These are phyloP conservation scores for Chinchilla lanigera DNA, from an alignment of 2,113 vertebrate species.

Conservation along the genomic window DNA sequence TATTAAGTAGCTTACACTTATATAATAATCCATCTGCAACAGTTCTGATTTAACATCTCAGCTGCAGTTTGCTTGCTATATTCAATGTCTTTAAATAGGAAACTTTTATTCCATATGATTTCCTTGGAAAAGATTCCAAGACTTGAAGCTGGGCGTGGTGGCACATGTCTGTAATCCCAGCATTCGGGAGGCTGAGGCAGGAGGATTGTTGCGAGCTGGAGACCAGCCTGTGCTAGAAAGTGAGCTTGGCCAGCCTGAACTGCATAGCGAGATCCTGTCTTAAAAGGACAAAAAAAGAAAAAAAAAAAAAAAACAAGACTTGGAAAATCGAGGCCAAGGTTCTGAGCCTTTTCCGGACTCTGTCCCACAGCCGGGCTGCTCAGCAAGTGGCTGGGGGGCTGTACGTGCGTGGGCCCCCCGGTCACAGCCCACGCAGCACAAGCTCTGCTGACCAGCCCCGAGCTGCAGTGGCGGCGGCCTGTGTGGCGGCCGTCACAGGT, in stretches of 20 bases:
- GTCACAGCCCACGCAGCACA: accelerated
- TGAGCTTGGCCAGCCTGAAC: too few species aligned
- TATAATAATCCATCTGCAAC: accelerated
- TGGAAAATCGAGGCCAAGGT: neutral
- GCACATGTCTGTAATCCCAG: too few species aligned
- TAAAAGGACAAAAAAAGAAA: too few species aligned
- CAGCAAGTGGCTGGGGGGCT: accelerated
- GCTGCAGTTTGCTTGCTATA: neutral
- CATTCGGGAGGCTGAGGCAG: too few species aligned
- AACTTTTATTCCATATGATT: neutral
- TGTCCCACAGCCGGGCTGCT: accelerated
- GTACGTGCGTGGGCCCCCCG: accelerated
- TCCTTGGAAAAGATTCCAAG: neutral
- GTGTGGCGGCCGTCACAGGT: too few species aligned
- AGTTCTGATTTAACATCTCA: neutral
- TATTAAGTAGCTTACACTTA: neutral
- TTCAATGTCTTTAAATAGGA: accelerated
- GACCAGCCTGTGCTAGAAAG: too few species aligned
- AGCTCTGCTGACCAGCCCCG: neutral
- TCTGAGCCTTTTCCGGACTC: accelerated
- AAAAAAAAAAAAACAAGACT: too few species aligned
- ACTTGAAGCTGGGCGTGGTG: too few species aligned
- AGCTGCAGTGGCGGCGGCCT: neutral
- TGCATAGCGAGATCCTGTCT: too few species aligned
- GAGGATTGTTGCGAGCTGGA: too few species aligned